phyloP scores from a whole-genome alignment of 2,797 vertebrate genomes.

The Apogon talboti region DNA sequence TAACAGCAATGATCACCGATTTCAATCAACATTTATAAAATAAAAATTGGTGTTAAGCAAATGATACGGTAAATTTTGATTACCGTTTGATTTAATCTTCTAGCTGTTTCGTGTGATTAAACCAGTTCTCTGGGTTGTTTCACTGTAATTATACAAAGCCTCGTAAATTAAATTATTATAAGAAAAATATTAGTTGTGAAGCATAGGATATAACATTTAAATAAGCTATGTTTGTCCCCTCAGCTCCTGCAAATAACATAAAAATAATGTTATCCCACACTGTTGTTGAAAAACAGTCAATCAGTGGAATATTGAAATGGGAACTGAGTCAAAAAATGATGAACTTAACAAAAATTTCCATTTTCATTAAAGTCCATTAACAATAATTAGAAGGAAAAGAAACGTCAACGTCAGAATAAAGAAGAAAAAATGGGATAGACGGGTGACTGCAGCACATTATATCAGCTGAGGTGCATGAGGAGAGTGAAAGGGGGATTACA shows the following conservation, averaged over 20 bases:
- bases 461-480: background rate
- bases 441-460: background rate
- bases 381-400: background rate
- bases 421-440: background rate
- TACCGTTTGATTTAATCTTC: too few species aligned
- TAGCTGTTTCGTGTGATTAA: too few species aligned
- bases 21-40: too few species aligned
- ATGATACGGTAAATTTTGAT: too few species aligned
- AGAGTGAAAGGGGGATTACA: background rate
- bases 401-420: background rate
- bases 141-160: too few species aligned
- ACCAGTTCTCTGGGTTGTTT: too few species aligned
- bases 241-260: background rate
- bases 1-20: too few species aligned
- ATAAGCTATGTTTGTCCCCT: background rate
- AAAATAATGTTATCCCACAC: background rate
- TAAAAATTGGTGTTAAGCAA: too few species aligned
- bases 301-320: too few species aligned
- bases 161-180: slow-evolving; percentile 11
- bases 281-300: background rate
- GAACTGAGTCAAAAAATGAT: too few species aligned
- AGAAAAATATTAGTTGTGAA: slow-evolving; percentile 3
- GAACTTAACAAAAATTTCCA: background rate
- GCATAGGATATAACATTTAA: background rate
- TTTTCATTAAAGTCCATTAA: background rate